Evolutionary conservation across 2,113 vertebrate species (phyloP), one percentile per base, ranked within the genome.

Genomic region (Euleptes europaea): DNA sequence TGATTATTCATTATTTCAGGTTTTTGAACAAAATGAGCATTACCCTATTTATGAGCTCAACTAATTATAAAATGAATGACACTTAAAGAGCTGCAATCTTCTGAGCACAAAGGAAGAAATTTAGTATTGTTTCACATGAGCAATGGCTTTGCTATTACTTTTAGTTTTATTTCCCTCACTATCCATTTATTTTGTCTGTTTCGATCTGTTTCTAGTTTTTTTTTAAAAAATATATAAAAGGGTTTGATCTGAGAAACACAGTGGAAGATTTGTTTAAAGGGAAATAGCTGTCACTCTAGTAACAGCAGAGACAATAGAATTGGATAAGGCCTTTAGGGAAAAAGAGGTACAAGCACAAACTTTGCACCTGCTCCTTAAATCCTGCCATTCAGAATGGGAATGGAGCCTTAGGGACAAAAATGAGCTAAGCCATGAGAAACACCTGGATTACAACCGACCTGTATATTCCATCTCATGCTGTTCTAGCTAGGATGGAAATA

Each of bases 61-160:
- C 23, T 84, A 83, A 82, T 84, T 83, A 75, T 40, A 57, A 92
- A 79, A 89, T 69, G 35, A 31, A 57, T 33, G 76, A 17, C 38
- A 80, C 82, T 90, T 90, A 82, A 80, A 90, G 54, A 66, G 10
- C 35, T 86, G 31, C 2, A 78, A 42, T 87, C 83, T 85, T 86
- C 44, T 12, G 40, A 63, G 5, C 12, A 65, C 54, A 89, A 63
- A 42, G 21, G 31, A 83, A 78, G 21, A 85, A 84, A 80, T 13
- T 12, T 42, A 4, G 0, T 2, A 85, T 78, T 47, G 44, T 88
- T 89, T 88, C 40, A 38, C 65, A n/a, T 69, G 65, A 75, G 4
- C 13, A 76, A 65, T 15, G 1, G 0, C 44, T 84, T 86, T 33
- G 0, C 71, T 38, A 7, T 47, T 60, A 35, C 57, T 86, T 66